A percentile compares a stretch with the other conserved stretches of the same genome.
Evolutionary conservation across 2,797 vertebrate genomes (phyloP).

Genomic region (Crax fasciolata): DNA sequence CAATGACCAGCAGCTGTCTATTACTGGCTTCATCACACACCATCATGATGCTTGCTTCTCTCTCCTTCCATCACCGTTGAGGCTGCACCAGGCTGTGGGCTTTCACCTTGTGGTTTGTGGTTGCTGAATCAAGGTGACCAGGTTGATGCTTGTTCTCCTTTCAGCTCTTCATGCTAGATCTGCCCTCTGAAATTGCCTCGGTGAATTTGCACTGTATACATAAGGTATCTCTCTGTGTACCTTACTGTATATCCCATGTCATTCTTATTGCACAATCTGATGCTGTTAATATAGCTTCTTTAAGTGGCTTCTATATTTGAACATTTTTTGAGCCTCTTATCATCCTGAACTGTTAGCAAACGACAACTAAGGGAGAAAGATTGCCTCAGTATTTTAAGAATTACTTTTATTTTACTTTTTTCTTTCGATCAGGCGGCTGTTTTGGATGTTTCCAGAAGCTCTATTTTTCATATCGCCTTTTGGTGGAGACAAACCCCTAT

Average conservation of each 20-base stretch:
- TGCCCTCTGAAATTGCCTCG: background rate
- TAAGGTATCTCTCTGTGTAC: accelerated
- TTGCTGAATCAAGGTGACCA: background rate
- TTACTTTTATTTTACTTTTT: background rate
- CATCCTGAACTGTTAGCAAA: background rate
- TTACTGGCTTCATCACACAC: accelerated
- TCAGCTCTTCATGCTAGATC: background rate
- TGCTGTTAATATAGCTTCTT: background rate
- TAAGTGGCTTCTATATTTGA: background rate
- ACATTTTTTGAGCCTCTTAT: background rate
- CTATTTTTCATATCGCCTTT: slow-evolving; percentile 68
- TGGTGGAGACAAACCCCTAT: slow-evolving; percentile 76
- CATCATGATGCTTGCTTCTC: background rate
- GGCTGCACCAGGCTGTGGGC: accelerated
- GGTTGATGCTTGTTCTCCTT: accelerated
- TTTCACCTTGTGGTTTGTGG: accelerated
- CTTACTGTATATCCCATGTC: background rate
- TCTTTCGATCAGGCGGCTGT: slow-evolving; percentile 44
- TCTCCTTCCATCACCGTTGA: background rate
- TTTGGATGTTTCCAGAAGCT: slow-evolving; percentile 52
- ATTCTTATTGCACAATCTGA: background rate
- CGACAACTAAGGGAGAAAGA: slow-evolving; percentile 10
- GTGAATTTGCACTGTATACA: background rate
- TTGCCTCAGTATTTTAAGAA: slow-evolving; percentile 14
- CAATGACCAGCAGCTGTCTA: no score